Conservation (phyloP, 2,797 vertebrate genomes). For the Kryptolebias ocellatus region DNA sequence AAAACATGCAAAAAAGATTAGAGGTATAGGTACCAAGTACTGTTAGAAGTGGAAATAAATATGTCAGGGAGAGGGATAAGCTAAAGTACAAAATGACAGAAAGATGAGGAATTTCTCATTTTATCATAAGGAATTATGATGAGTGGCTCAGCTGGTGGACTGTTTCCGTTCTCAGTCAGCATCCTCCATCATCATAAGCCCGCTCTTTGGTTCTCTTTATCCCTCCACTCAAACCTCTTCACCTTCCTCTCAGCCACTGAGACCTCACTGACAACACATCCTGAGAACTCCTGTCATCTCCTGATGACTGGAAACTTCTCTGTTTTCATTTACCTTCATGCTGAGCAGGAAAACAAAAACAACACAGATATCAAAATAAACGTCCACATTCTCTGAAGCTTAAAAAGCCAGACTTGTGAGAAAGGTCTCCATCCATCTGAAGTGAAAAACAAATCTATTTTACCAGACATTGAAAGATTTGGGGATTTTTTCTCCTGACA, state of each 20-base stretch:
- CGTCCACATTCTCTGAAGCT: background rate
- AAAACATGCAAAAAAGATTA: conserved; percentile 23
- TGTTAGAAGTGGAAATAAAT: background rate
- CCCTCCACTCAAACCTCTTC: conserved; percentile 37
- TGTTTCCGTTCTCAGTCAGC: conserved; percentile 1
- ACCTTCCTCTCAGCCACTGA: conserved; percentile 26
- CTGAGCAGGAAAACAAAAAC: conserved; percentile 17
- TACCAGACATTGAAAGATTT: background rate
- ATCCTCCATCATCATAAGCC: conserved; percentile 26
- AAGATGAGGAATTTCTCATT: conserved; percentile 14
- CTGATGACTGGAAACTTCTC: conserved; percentile 21
- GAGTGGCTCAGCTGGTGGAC: conserved; percentile 54
- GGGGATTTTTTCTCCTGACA: conserved; percentile 20
- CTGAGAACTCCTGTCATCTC: conserved; percentile 18
- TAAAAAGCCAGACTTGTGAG: conserved; percentile 1
- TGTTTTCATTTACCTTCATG: conserved; percentile 27
- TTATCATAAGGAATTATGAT: conserved; percentile 13
- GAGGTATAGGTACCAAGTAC: conserved; percentile 14
- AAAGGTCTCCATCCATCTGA: conserved; percentile 14
- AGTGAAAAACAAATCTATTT: conserved; percentile 18
- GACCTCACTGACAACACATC: conserved; percentile 18
- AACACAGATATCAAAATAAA: background rate
- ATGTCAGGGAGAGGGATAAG: conserved; percentile 13
- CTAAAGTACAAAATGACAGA: conserved; percentile 5
- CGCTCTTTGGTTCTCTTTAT: conserved; percentile 33